phyloP scores from a whole-genome alignment of 2,113 vertebrate species.

The Ahaetulla prasina region DNA sequence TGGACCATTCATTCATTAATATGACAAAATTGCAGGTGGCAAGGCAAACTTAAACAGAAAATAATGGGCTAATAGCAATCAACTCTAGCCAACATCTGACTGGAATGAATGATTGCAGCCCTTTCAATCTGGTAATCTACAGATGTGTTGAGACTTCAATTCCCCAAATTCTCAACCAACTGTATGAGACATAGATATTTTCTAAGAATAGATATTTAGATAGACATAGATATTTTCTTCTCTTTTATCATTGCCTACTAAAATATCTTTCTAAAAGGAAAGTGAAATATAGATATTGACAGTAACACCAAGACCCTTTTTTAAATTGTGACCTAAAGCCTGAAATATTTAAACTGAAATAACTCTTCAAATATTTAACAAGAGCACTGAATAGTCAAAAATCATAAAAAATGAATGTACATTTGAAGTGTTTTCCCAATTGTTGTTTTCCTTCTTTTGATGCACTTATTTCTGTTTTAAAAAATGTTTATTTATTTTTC shows the following conservation, averaged over 20 bases:
- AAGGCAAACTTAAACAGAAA: background rate
- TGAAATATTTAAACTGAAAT: background rate
- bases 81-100: background rate
- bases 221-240: background rate
- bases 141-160: background rate
- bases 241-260: background rate
- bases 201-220: too few species aligned
- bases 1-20: background rate
- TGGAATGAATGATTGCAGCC: background rate
- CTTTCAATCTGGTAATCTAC: background rate
- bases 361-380: background rate
- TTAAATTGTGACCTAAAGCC: background rate
- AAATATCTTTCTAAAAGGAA: background rate
- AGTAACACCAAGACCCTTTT: background rate
- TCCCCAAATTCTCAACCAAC: background rate
- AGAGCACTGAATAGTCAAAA: background rate
- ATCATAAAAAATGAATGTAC: background rate
- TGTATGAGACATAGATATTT: background rate
- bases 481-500: background rate
- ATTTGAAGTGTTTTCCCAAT: background rate
- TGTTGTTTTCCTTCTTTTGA: background rate
- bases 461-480: background rate
- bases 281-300: background rate
- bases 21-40: background rate
- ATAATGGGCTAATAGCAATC: background rate